Evolutionary conservation across 2,888 invertebrate species (phyloP).

Genomic region (Protodeltote pygarga): DNA sequence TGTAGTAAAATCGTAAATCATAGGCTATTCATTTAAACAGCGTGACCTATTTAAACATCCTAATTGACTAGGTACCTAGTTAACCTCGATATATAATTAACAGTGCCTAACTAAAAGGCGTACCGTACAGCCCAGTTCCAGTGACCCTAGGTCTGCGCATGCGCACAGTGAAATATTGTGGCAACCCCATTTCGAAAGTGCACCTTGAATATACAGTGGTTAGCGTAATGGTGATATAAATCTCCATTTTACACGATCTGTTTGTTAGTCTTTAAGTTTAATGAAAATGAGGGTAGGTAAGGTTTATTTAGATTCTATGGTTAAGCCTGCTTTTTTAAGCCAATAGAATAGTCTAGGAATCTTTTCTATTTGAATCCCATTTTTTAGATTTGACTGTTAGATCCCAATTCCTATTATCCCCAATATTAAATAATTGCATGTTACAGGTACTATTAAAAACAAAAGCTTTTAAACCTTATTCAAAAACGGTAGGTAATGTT

Average conservation of each 20-base stretch:
- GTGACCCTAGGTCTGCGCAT: constrained; percentile 33
- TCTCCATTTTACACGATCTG: not conserved
- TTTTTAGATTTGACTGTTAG: too few species aligned
- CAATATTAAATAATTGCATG: too few species aligned
- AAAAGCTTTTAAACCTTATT: too few species aligned
- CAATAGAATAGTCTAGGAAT: too few species aligned
- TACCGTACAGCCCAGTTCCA: constrained; percentile 30
- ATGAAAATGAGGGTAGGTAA: not conserved
- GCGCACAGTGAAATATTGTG: constrained; percentile 17
- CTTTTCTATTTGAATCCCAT: too few species aligned
- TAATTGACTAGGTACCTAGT: constrained; percentile 8
- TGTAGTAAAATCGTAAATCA: too few species aligned
- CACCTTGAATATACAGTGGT: not conserved
- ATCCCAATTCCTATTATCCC: too few species aligned
- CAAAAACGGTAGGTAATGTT: too few species aligned
- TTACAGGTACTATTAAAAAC: too few species aligned
- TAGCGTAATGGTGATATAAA: constrained; percentile 9
- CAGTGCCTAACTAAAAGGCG: constrained; percentile 23
- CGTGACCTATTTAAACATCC: constrained; percentile 2
- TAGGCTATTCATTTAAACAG: constrained; percentile 39
- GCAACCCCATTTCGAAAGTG: not conserved
- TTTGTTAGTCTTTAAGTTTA: too few species aligned
- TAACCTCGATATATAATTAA: constrained; percentile 36
- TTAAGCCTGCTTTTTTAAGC: too few species aligned
- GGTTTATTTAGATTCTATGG: too few species aligned